Conservation (phyloP, 2,888 invertebrate species). For the Campopleginae sp. region DNA sequence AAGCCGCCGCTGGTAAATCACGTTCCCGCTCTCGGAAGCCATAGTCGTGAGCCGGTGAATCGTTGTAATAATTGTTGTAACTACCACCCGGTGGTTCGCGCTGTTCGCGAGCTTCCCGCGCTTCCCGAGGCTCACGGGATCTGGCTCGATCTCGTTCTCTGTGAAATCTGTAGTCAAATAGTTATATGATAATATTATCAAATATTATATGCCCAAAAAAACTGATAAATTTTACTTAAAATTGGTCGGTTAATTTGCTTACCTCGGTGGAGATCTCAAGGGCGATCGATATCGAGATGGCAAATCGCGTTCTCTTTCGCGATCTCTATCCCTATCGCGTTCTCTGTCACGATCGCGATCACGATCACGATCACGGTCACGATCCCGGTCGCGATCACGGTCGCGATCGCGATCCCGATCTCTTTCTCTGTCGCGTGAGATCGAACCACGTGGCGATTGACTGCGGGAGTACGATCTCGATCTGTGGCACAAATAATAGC, state of each 20-base stretch:
- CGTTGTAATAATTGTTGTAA: conserved; percentile 81
- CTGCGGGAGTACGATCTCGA: too few relatives aligned
- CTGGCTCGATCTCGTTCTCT: conserved; percentile 80
- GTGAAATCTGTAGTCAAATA: conserved; percentile 77
- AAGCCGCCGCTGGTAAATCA: conserved; percentile 74
- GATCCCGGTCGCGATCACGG: conserved; percentile 85
- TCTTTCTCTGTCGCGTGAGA: too few relatives aligned
- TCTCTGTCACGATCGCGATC: conserved; percentile 78
- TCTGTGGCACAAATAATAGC: too few relatives aligned
- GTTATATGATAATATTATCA: too few relatives aligned
- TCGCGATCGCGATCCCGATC: conserved; percentile 80
- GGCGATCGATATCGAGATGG: conserved; percentile 82
- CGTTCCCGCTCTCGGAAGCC: conserved; percentile 80
- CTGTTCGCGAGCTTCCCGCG: conserved; percentile 76
- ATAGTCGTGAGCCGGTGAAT: conserved; percentile 81
- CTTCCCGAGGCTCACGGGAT: conserved; percentile 80
- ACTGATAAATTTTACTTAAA: too few relatives aligned
- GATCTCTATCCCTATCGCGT: conserved; percentile 77
- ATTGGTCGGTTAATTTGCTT: conserved; percentile 39
- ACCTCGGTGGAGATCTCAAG: conserved; percentile 82
- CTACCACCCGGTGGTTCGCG: conserved; percentile 73
- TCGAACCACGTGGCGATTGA: too few relatives aligned
- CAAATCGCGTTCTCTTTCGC: conserved; percentile 79
- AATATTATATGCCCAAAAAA: too few relatives aligned
- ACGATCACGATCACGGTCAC: conserved; percentile 86